phyloP scores from a whole-genome alignment of 2,797 vertebrate genomes.

The Hephaestus fuliginosus region DNA sequence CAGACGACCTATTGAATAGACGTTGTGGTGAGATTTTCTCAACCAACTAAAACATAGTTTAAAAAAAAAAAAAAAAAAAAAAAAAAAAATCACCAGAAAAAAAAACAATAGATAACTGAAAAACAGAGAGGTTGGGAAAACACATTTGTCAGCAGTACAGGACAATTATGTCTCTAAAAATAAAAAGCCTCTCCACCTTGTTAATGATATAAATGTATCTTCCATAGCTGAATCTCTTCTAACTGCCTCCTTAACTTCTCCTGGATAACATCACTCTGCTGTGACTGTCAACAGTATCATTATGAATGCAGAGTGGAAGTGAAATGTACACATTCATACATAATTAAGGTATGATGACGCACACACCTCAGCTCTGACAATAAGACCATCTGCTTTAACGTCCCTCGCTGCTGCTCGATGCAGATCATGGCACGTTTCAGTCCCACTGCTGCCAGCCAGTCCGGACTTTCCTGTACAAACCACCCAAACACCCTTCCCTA shows the following conservation, averaged over 20 bases:
- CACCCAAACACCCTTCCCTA: constrained; percentile 46
- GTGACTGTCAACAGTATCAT: constrained; percentile 46
- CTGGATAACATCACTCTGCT: constrained; percentile 43
- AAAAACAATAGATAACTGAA: background rate
- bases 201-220: constrained; percentile 25
- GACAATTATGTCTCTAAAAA: constrained; percentile 26
- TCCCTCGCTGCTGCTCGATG: constrained; percentile 4
- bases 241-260: constrained; percentile 22
- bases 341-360: constrained; percentile 28
- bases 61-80: too few relatives aligned
- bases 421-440: constrained; percentile 39
- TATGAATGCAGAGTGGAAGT: constrained; percentile 22
- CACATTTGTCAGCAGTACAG: background rate
- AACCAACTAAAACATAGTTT: background rate
- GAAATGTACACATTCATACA: constrained; percentile 5
- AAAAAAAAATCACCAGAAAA: background rate
- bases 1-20: background rate
- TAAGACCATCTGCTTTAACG: constrained; percentile 5
- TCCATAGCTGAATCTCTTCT: background rate
- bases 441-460: constrained; percentile 36
- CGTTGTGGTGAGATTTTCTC: background rate
- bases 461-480: constrained; percentile 55
- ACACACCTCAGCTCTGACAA: constrained; percentile 34
- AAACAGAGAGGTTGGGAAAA: background rate
- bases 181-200: constrained; percentile 8